Evolutionary conservation across 37 sponge, comb jelly and placozoan genomes (phyloP).

Genomic region (Spongilla lacustris): DNA sequence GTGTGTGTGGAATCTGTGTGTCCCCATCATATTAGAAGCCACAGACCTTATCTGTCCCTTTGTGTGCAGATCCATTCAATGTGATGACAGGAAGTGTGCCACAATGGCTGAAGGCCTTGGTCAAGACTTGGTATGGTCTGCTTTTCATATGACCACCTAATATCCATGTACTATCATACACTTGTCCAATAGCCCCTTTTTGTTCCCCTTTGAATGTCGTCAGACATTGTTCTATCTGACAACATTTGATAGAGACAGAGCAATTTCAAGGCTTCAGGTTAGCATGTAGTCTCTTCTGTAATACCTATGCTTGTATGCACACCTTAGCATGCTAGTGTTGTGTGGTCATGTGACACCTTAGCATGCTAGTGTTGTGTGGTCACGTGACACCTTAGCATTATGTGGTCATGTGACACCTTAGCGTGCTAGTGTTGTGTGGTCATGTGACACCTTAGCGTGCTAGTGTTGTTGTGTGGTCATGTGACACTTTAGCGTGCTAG

Average conservation of each 20-base stretch:
- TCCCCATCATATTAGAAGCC: background rate
- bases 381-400: too few species aligned
- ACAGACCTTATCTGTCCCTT: background rate
- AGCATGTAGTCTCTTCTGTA: background rate
- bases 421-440: too few species aligned
- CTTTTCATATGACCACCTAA: too few species aligned
- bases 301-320: background rate
- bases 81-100: slow-evolving; percentile 86
- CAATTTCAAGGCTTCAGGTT: slow-evolving; percentile 86
- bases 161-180: background rate
- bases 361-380: too few species aligned
- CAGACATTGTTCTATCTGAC: slow-evolving; percentile 82
- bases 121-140: slow-evolving; percentile 57
- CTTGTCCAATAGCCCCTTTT: slow-evolving; percentile 67
- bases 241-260: slow-evolving; percentile 94
- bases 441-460: too few species aligned
- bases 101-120: slow-evolving; percentile 68
- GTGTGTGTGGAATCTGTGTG: background rate
- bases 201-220: slow-evolving; percentile 90
- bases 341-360: too few species aligned
- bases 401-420: too few species aligned
- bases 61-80: slow-evolving; percentile 69
- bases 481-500: too few species aligned
- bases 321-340: background rate
- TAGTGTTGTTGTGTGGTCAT: too few species aligned